A percentile compares a stretch with the other conserved stretches of the same genome.
Evolutionary conservation across 2,113 vertebrate species (phyloP).

Genomic region (Serilophus lunatus): DNA sequence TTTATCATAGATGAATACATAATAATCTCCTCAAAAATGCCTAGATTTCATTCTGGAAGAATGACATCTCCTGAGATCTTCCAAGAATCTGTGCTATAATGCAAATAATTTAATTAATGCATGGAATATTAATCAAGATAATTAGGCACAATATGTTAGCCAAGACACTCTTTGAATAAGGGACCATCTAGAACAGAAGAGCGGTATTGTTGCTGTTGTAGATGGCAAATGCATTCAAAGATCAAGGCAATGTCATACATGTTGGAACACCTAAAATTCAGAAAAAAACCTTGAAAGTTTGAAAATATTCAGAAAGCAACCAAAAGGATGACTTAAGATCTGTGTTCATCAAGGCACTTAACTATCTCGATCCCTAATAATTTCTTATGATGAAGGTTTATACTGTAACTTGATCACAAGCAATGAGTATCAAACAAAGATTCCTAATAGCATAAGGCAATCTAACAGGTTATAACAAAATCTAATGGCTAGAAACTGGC

Average conservation of each 20-base stretch:
- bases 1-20: background rate
- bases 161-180: background rate
- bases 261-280: background rate
- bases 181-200: background rate
- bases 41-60: background rate
- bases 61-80: background rate
- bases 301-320: background rate
- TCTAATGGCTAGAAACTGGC: background rate
- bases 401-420: background rate
- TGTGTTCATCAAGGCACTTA: background rate
- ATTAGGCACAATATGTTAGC: background rate
- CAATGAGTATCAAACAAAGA: background rate
- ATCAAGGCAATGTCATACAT: background rate
- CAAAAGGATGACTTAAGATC: background rate
- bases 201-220: background rate
- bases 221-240: accelerated
- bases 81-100: background rate
- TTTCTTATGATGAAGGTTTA: background rate
- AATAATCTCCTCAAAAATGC: background rate
- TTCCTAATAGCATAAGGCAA: background rate
- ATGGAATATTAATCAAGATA: background rate
- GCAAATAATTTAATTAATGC: background rate
- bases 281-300: background rate
- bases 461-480: background rate
- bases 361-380: background rate